Base-by-base conservation (phyloP, 2,888 invertebrate genomes). In the Drosophila robusta region DNA sequence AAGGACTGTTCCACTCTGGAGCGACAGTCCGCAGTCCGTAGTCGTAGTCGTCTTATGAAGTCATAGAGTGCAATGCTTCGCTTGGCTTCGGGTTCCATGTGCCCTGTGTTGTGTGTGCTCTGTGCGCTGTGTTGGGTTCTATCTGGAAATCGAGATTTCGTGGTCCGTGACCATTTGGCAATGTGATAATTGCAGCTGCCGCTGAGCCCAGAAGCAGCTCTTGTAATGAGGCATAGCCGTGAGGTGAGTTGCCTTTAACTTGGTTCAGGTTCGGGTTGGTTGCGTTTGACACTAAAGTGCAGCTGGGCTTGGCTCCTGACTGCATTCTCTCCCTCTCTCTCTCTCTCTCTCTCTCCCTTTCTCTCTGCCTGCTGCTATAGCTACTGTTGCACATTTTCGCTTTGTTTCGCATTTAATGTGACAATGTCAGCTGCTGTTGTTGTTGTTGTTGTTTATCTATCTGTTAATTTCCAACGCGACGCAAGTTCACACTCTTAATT, bases 161-260 rank as follows among this genome's bases (percentile, higher is more conserved):
- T 89, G 90, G 90, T 89, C 89, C 88, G 88, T 89, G 88, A 89
- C 90, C 89, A 90, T 90, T 89, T 83, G 90, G 88, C 88, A 90
- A 90, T 86, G 90, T 87, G 88, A 89, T 89, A 90, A 89, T 89
- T 89, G 88, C 84, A 75, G 71, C 74, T 71, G 74, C 74, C 63
- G 63, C 50, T 44, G 44, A 34, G 55, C 42, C 56, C 71, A 74
- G 67, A 68, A 77, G 68, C 63, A 52, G 65, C 47, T 39, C 64
- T 63, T 69, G 77, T 75, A 88, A 88, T 88, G 88, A 82, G 65
- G 46, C 80, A 54, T 68, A 62, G 68, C 74, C 52, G 66, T 73
- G 69, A 56, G 55, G 44, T 60, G 60, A 61, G 57, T 44, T 64
- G 52, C 47, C 52, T 66, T 66, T 58, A 58, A 66, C 38, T 32